Evolutionary conservation across 2,113 vertebrate species (phyloP).

Genomic region (Neotoma lepida): DNA sequence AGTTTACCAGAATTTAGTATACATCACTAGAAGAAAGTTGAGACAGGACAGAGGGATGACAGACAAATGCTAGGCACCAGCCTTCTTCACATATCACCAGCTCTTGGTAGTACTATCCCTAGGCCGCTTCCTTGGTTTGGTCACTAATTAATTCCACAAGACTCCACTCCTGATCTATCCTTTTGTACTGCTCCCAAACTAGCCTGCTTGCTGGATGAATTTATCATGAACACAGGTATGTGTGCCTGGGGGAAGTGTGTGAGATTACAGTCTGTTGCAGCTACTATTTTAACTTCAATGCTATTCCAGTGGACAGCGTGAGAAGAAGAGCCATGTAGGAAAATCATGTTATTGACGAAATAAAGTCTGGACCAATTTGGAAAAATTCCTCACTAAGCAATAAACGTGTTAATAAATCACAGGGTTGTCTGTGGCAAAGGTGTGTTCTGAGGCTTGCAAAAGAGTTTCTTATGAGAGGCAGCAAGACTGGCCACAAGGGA

Average conservation of each 20-base stretch:
- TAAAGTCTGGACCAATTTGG: background rate
- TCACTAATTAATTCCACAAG: background rate
- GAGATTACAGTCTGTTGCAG: background rate
- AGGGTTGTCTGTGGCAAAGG: background rate
- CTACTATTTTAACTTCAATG: background rate
- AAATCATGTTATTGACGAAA: constrained; percentile 16
- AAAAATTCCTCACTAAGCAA: background rate
- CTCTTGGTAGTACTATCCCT: background rate
- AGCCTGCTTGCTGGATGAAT: background rate
- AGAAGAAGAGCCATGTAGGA: background rate
- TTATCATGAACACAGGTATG: background rate
- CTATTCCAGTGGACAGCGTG: background rate
- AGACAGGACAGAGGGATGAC: background rate
- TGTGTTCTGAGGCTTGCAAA: background rate
- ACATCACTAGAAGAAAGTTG: background rate
- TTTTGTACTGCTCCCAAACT: background rate
- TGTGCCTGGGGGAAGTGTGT: background rate
- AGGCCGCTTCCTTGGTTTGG: background rate
- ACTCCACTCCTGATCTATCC: background rate
- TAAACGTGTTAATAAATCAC: background rate
- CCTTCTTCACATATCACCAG: background rate
- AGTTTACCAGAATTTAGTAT: background rate
- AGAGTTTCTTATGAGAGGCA: background rate
- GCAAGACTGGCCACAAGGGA: background rate
- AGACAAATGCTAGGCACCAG: background rate